Evolutionary conservation across 2,797 vertebrate genomes (phyloP).

Genomic region (Ctenochaetus hawaiiensis): DNA sequence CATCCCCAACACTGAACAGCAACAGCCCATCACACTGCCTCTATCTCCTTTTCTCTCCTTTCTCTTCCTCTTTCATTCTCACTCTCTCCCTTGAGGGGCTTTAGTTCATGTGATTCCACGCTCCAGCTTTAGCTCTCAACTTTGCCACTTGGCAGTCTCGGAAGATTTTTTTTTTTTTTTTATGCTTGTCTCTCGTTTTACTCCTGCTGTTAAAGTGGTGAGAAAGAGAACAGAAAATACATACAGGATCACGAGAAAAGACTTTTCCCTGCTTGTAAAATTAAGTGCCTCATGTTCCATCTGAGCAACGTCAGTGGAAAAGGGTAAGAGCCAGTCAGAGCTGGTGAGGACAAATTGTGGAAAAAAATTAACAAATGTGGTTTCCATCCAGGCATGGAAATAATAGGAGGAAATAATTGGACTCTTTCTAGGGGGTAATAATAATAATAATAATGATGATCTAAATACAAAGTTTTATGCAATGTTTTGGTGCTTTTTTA

Average conservation of each 20-base stretch:
- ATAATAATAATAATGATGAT: slow-evolving; percentile 66
- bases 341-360: slow-evolving; percentile 56
- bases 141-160: slow-evolving; percentile 83
- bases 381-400: slow-evolving; percentile 72
- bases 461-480: slow-evolving; percentile 62
- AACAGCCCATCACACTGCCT: slow-evolving; percentile 77
- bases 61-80: slow-evolving; percentile 72
- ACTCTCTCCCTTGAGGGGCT: slow-evolving; percentile 79
- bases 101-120: slow-evolving; percentile 83
- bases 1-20: slow-evolving; percentile 81
- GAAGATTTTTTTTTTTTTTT: slow-evolving; percentile 67
- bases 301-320: slow-evolving; percentile 63
- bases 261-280: slow-evolving; percentile 74
- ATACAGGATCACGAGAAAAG: slow-evolving; percentile 75
- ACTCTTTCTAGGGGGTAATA: slow-evolving; percentile 56
- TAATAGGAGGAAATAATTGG: slow-evolving; percentile 70
- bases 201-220: slow-evolving; percentile 80
- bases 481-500: slow-evolving; percentile 69
- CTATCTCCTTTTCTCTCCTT: slow-evolving; percentile 70
- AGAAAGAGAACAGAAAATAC: slow-evolving; percentile 81
- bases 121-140: slow-evolving; percentile 83
- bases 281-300: slow-evolving; percentile 66
- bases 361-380: slow-evolving; percentile 52
- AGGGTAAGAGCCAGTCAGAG: slow-evolving; percentile 52
- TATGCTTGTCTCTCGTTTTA: slow-evolving; percentile 79